Evolutionary conservation across 2,797 vertebrate genomes (phyloP).

Genomic region (Echiichthys vipera): DNA sequence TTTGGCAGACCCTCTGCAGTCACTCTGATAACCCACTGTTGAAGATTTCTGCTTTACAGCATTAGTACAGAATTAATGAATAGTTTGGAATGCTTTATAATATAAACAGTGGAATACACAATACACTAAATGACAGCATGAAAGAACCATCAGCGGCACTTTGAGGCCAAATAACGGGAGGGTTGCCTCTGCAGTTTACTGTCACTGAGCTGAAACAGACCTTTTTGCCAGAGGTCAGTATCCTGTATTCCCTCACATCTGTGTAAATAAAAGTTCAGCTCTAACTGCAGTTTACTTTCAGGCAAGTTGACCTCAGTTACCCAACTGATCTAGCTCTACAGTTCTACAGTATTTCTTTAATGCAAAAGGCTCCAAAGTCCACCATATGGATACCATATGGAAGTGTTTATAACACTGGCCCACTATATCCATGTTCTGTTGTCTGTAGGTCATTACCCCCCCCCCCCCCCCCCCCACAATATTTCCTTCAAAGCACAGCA

Average conservation of each 20-base stretch:
- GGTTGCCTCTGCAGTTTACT: conserved; percentile 38
- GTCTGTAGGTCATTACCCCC: conserved; percentile 62
- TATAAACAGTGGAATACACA: not conserved
- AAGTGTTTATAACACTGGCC: conserved; percentile 58
- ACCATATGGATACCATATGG: conserved; percentile 69
- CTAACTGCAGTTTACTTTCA: not conserved
- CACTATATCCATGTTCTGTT: conserved; percentile 54
- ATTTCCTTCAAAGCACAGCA: conserved; percentile 51
- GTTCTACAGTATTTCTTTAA: not conserved
- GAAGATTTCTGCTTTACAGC: no score
- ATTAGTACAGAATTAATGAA: not conserved
- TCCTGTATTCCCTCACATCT: conserved; percentile 19
- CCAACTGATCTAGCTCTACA: not conserved
- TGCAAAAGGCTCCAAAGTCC: not conserved
- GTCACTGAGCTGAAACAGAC: conserved; percentile 56
- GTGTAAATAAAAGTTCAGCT: conserved; percentile 6
- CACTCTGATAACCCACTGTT: no score
- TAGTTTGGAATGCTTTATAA: not conserved
- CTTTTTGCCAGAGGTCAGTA: conserved; percentile 29
- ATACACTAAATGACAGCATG: conserved; percentile 12
- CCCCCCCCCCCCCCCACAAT: conserved; percentile 40
- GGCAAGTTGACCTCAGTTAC: not conserved
- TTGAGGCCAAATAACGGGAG: conserved; percentile 15
- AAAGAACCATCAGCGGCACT: conserved; percentile 5
- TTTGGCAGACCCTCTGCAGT: no score